Conservation (phyloP, 2,797 vertebrate species). For the Heteromormyrus szaboi region DNA sequence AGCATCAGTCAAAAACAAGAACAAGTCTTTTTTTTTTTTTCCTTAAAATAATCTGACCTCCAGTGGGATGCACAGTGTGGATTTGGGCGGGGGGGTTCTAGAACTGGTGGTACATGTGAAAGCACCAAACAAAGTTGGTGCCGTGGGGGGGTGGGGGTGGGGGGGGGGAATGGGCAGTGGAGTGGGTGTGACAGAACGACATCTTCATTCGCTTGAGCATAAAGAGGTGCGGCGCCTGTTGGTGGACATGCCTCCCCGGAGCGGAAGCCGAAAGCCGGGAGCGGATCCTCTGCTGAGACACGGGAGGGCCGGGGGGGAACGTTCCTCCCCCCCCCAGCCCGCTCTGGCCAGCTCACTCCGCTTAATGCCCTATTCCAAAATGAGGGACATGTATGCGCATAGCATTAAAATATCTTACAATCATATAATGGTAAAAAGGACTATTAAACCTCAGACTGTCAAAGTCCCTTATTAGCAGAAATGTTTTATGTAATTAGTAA, state of each 20-base stretch:
- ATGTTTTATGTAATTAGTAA: neutral
- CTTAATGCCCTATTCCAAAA: neutral
- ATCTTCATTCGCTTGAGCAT: conserved; percentile 48
- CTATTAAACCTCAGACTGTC: neutral
- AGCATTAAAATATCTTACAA: neutral
- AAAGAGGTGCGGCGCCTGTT: conserved; percentile 50
- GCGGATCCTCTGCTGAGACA: neutral
- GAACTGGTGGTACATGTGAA: conserved; percentile 11
- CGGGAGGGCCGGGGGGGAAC: neutral
- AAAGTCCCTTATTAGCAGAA: neutral
- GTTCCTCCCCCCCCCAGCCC: neutral
- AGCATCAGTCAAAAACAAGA: neutral
- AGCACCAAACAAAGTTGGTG: conserved; percentile 46
- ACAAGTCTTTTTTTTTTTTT: neutral
- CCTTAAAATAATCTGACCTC: neutral
- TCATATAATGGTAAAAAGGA: neutral
- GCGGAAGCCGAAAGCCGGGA: conserved; percentile 51
- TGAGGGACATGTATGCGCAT: neutral
- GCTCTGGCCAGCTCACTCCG: neutral
- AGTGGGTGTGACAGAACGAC: conserved; percentile 41
- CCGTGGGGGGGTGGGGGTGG: neutral
- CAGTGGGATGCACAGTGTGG: neutral
- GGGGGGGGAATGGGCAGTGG: conserved; percentile 25
- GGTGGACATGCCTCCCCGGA: conserved; percentile 45
- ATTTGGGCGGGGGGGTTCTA: neutral